phyloP scores from a whole-genome alignment of 1,140 invertebrate species.

The Rhizoglyphus robini region DNA sequence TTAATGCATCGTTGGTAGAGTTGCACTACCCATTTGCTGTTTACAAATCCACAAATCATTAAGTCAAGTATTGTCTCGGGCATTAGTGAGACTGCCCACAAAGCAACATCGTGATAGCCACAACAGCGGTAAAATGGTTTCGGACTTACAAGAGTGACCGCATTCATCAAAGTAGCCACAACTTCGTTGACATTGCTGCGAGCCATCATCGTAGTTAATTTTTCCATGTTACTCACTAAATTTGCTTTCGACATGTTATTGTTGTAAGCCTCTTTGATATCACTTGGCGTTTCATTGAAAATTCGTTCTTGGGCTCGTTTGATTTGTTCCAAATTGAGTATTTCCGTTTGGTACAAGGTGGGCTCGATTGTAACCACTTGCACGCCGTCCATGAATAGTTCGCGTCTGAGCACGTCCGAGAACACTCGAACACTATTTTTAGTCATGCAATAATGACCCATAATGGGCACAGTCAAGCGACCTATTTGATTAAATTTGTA shows the following conservation, averaged over 20 bases:
- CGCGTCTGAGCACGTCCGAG: conserved; percentile 39
- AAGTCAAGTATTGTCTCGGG: background rate
- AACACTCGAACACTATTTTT: conserved; percentile 41
- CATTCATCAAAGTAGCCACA: conserved; percentile 31
- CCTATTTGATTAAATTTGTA: background rate
- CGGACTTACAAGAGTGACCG: conserved; percentile 26
- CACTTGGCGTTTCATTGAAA: conserved; percentile 31
- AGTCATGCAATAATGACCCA: conserved; percentile 39
- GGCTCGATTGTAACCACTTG: conserved; percentile 39
- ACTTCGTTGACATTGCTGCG: conserved; percentile 31
- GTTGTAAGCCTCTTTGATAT: conserved; percentile 32
- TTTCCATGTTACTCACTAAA: conserved; percentile 27
- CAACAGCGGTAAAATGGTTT: conserved; percentile 16
- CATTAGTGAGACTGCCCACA: background rate
- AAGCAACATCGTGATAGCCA: background rate
- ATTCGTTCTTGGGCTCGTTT: background rate
- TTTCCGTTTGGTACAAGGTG: conserved; percentile 10
- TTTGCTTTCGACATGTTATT: conserved; percentile 31
- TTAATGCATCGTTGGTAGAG: background rate
- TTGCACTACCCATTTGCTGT: background rate
- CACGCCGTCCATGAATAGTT: conserved; percentile 41
- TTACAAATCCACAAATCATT: background rate
- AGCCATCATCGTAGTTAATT: conserved; percentile 8
- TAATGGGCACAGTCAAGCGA: conserved; percentile 26
- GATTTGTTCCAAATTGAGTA: conserved; percentile 2